Conservation (phyloP, 1,140 invertebrate species). For the Eumeta japonica region DNA sequence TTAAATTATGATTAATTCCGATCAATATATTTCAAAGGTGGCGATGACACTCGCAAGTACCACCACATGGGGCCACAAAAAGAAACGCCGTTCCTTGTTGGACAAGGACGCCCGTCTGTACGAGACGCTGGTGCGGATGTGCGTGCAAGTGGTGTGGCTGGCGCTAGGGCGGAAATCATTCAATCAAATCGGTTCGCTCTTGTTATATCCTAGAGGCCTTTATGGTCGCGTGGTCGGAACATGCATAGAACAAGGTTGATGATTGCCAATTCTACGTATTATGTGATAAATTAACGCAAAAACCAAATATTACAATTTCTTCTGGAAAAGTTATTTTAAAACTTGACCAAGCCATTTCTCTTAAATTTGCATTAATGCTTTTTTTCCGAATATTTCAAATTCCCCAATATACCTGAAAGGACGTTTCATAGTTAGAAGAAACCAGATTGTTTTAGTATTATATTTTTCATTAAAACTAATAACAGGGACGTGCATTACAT, state of each 20-base stretch:
- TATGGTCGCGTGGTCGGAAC: conserved; percentile 1
- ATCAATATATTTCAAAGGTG: conserved; percentile 26
- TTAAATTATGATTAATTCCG: neutral
- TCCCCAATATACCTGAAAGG: too few relatives aligned
- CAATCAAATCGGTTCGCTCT: conserved; percentile 51
- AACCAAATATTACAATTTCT: too few relatives aligned
- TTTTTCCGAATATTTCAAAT: too few relatives aligned
- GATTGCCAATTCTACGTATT: conserved; percentile 2
- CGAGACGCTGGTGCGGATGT: conserved; percentile 60
- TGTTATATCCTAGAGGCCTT: conserved; percentile 18
- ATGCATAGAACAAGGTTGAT: neutral
- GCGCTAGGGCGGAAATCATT: conserved; percentile 60
- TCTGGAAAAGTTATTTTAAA: conserved; percentile 2
- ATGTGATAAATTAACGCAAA: too few relatives aligned
- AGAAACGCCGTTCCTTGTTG: conserved; percentile 55
- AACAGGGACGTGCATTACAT: too few relatives aligned
- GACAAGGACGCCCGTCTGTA: conserved; percentile 62
- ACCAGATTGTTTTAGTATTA: too few relatives aligned
- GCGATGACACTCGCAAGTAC: conserved; percentile 48
- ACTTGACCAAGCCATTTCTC: conserved; percentile 5
- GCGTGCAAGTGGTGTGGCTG: conserved; percentile 64
- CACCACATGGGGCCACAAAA: conserved; percentile 61
- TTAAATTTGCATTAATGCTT: too few relatives aligned
- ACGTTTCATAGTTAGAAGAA: too few relatives aligned
- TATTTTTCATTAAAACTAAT: too few relatives aligned